Percentiles rank a stretch among this genome's conserved stretches.
These are phyloP conservation scores for Spilarctia lutea DNA, from an alignment of 2,888 invertebrate species.

Conservation along the genomic window DNA sequence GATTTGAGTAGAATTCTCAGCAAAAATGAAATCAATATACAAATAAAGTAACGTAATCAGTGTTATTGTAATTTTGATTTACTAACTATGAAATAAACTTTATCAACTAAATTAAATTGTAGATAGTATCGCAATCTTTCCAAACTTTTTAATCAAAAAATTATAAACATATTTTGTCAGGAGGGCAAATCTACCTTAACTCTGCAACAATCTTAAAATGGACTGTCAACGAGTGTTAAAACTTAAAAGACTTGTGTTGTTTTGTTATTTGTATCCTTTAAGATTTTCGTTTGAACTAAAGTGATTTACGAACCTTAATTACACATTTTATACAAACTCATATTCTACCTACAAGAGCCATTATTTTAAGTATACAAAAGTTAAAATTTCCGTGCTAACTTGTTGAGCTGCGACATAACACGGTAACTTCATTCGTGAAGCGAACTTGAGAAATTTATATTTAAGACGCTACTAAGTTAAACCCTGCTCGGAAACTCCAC, in stretches of 20 bases:
- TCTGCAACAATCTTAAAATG: neutral
- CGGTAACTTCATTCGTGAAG: conserved; percentile 75
- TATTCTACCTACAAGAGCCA: conserved; percentile 36
- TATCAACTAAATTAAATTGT: neutral
- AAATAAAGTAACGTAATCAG: neutral
- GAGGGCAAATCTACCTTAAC: neutral
- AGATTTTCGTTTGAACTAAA: neutral
- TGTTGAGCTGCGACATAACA: conserved; percentile 75
- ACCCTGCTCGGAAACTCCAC: conserved; percentile 72
- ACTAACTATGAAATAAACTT: neutral
- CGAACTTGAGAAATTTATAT: conserved; percentile 82
- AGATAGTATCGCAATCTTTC: neutral
- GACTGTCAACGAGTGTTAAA: neutral
- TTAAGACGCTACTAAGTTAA: conserved; percentile 81
- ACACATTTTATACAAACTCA: conserved; percentile 35
- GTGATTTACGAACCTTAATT: conserved; percentile 23
- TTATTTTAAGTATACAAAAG: conserved; percentile 63
- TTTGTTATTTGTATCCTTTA: conserved; percentile 4
- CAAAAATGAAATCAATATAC: neutral
- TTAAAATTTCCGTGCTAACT: conserved; percentile 71
- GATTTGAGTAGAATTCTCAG: neutral
- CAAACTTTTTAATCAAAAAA: neutral
- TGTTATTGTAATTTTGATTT: neutral
- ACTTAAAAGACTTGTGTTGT: neutral
- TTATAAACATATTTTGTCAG: neutral